Conservation (phyloP, 2,888 invertebrate species). For the Plutella xylostella region DNA sequence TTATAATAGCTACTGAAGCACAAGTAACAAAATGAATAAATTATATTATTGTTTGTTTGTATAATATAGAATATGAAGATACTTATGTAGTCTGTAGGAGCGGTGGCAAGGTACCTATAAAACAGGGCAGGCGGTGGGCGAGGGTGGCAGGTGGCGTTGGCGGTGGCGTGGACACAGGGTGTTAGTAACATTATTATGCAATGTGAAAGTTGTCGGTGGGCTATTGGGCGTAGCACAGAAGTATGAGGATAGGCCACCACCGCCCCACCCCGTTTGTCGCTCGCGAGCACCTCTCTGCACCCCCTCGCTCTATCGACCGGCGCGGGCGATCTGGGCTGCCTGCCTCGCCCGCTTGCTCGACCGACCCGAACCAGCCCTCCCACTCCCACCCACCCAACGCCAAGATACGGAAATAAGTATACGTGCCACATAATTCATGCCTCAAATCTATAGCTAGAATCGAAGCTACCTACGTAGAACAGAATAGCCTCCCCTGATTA, state of each 20-base stretch:
- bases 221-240: conserved; percentile 25
- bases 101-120: too few species aligned
- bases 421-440: conserved; percentile 18
- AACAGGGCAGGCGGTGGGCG: background rate
- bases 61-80: too few species aligned
- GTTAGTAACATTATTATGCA: conserved; percentile 45
- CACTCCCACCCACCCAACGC: conserved; percentile 21
- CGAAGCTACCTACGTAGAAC: too few species aligned
- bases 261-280: conserved; percentile 54
- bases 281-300: conserved; percentile 31
- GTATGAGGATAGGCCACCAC: conserved; percentile 57
- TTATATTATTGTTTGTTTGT: too few species aligned
- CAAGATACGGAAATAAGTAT: conserved; percentile 24
- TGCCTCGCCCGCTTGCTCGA: conserved; percentile 29
- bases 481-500: too few species aligned
- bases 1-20: too few species aligned
- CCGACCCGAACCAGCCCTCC: conserved; percentile 29
- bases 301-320: conserved; percentile 66
- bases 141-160: conserved; percentile 8
- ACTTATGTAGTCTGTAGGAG: too few species aligned
- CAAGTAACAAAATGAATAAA: too few species aligned
- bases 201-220: conserved; percentile 40
- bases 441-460: too few species aligned
- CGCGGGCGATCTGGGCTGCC: conserved; percentile 47
- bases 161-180: conserved; percentile 26